Base-by-base conservation (phyloP, 2,113 vertebrate genomes). In the Menidia beryllina region DNA sequence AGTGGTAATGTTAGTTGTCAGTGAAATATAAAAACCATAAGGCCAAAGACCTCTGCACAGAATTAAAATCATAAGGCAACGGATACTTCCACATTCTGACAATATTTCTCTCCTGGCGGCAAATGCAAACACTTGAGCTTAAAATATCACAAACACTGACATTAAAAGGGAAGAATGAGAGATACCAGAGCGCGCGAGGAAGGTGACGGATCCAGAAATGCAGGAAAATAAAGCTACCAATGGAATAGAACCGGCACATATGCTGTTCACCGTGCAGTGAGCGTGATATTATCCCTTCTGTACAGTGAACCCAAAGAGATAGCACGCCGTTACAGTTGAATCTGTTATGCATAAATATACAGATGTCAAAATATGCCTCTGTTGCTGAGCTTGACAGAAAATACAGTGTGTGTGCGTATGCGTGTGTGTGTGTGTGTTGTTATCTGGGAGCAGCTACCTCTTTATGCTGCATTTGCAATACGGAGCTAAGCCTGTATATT, bases 291-390 rank as follows among this genome's bases (percentile, higher is more conserved):
- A 52, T 58, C 43, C 64, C 43, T 66, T 64, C 25, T 43, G 14
- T n/a, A 54, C 34, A 41, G 79, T 74, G 30, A 79, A 62, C 48
- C 23, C 41, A 50, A 67, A 49, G n/a, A 75, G 58, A 86, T 67
- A 68, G 70, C 71, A 75, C 54, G 56, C n/a, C 36, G 57, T 55
- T 69, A 75, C 60, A 56, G 69, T 17, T 12, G 34, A 61, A 62
- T 66, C 39, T 25, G 58, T 59, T 55, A 58, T 66, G 67, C 72
- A 70, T 75, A 59, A 81, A 65, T 69, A 50, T 38, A 51, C 15
- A 2, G 15, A 66, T 77, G 79, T 80, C 77, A 83, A 17, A 80
- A 83, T 80, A 1, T 75, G 75, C 72, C 55, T 77, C 69, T 72
- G 54, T 63, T 3, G 72, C 60, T 62, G 69, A 68, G 60, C 51